Evolutionary conservation across 2,888 invertebrate species (phyloP).

Genomic region (Oligia strigilis): DNA sequence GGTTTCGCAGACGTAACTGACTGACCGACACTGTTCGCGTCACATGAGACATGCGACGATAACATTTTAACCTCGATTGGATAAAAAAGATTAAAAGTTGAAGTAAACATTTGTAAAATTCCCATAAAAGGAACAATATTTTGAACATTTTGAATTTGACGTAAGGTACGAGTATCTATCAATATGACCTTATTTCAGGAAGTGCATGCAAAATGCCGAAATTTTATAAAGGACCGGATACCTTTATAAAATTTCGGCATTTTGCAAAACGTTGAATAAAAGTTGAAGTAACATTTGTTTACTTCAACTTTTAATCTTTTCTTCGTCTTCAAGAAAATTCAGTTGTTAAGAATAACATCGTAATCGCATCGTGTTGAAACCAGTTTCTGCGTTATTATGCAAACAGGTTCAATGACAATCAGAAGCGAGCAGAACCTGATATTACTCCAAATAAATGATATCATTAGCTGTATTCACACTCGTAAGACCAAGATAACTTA

Average conservation of each 20-base stretch:
- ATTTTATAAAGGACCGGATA: background rate
- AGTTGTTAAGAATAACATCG: background rate
- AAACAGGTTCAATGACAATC: constrained; percentile 40
- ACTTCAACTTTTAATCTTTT: background rate
- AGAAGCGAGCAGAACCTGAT: constrained; percentile 20
- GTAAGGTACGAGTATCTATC: background rate
- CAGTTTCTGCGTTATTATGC: constrained; percentile 34
- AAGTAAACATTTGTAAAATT: background rate
- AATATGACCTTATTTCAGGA: background rate
- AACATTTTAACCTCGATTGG: constrained; percentile 52
- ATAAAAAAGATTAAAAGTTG: constrained; percentile 21
- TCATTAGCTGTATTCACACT: constrained; percentile 37
- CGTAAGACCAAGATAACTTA: constrained; percentile 14
- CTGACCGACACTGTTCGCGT: constrained; percentile 75
- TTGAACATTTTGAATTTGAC: background rate
- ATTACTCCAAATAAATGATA: constrained; percentile 16
- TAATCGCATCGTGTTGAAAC: constrained; percentile 17
- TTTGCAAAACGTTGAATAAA: background rate
- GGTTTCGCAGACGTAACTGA: constrained; percentile 77
- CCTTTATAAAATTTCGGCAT: background rate
- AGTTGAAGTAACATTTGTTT: too few relatives aligned
- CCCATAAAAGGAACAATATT: too few relatives aligned
- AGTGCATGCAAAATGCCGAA: background rate
- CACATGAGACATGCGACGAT: constrained; percentile 68
- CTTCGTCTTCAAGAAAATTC: constrained; percentile 9